Evolutionary conservation across 2,113 vertebrate species (phyloP).

Genomic region (Oryctolagus cuniculus): mOryCun1.1 NC_091452.1:23159001-23159500

Average conservation of each 20-base stretch:
- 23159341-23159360: neutral
- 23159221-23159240: neutral
- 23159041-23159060: neutral
- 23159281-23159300: neutral
- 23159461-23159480: neutral
- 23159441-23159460: neutral
- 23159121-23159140: neutral
- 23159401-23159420: neutral
- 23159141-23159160: neutral
- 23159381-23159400: neutral
- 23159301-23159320: neutral
- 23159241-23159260: neutral
- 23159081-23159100: slow-evolving; percentile 22
- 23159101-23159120: slow-evolving; percentile 14
- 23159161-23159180: neutral
- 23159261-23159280: neutral
- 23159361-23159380: neutral
- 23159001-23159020: neutral
- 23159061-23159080: neutral
- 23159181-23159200: neutral
- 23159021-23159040: neutral
- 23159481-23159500: neutral
- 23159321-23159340: neutral
- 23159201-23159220: neutral
- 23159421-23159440: neutral